Percentiles rank a stretch among this genome's conserved stretches.
phyloP scores from a whole-genome alignment of 2,888 invertebrate species.

The Phoenoteleia sp. region DNA sequence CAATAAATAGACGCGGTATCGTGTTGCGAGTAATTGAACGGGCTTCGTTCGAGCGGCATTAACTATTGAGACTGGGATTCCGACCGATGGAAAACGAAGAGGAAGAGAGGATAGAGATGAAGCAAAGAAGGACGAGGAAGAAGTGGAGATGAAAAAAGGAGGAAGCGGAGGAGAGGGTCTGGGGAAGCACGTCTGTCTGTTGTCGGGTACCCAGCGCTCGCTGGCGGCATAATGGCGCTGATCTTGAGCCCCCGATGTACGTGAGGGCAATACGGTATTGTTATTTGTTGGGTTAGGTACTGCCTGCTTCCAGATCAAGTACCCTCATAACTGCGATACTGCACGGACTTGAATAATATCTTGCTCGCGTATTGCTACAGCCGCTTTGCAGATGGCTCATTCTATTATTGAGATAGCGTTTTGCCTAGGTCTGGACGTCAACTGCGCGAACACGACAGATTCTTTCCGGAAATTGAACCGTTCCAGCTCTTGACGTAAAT shows the following conservation, averaged over 20 bases:
- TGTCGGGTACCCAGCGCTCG: conserved; percentile 71
- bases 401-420: conserved; percentile 80
- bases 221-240: conserved; percentile 79
- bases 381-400: conserved; percentile 80
- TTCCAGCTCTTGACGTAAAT: not conserved
- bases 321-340: conserved; percentile 78
- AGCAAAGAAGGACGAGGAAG: conserved; percentile 38
- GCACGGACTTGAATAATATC: conserved; percentile 78
- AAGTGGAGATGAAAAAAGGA: conserved; percentile 51
- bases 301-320: conserved; percentile 80
- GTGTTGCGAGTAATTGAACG: conserved; percentile 84
- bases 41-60: conserved; percentile 81
- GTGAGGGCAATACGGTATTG: conserved; percentile 82
- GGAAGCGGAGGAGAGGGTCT: conserved; percentile 49
- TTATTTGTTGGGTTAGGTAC: conserved; percentile 82
- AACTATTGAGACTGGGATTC: conserved; percentile 81
- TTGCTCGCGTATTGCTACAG: conserved; percentile 80
- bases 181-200: conserved; percentile 73
- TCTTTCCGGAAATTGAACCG: conserved; percentile 64
- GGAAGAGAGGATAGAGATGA: conserved; percentile 53
- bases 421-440: conserved; percentile 4
- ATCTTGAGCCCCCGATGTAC: conserved; percentile 79
- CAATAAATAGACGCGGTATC: conserved; percentile 84
- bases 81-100: conserved; percentile 58
- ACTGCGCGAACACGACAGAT: conserved; percentile 45